Evolutionary conservation across 2,113 vertebrate species (phyloP), one percentile per base, ranked within the genome.

Genomic region (Leptobrachium ailaonicum): DNA sequence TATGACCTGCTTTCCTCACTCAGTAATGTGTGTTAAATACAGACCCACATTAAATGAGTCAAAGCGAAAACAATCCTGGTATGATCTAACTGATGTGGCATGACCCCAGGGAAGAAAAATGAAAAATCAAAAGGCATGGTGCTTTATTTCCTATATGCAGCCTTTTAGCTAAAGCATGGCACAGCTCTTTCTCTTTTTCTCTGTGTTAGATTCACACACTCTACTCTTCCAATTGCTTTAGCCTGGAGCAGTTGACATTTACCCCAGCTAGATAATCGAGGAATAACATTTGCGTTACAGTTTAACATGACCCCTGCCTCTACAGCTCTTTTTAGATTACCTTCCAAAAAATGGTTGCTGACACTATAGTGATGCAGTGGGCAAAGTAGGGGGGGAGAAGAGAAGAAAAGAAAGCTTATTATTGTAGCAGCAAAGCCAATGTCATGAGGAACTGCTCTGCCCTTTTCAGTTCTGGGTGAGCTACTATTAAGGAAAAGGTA

Each of bases 241-340:
- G 94, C 95, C 94, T 14, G 89, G 86, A 95, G 96, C 94, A 79
- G 92, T 93, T 98, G 96, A 97, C 96, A 98, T 98, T 98, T 96
- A 91, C 90, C 93, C 95, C 87, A 88, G 90, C 93, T 92, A 93
- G 95, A 95, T 97, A 96, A 98, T 96, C 95, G 94, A 96, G 95
- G 95, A 96, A 93, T 95, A 97, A 95, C 95, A 95, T 97, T 97
- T 96, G 94, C 91, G 93, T 94, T 95, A 91, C 95, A 95, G 96
- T 96, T 96, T 96, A 96, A 95, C 95, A 94, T 87, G 94, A 95
- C 95, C 96, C 92, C 92, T 94, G 95, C 94, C 94, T 96, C 94
- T 91, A 87, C 87, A 90, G 94, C 91, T 92, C 95, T 94, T 92
- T 97, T 95, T 91, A 96, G 95, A 95, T 96, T 95, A 96, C 94